These are phyloP conservation scores for Diadophis punctatus DNA, from an alignment of 2,113 vertebrate species.

Conservation along the genomic window DNA sequence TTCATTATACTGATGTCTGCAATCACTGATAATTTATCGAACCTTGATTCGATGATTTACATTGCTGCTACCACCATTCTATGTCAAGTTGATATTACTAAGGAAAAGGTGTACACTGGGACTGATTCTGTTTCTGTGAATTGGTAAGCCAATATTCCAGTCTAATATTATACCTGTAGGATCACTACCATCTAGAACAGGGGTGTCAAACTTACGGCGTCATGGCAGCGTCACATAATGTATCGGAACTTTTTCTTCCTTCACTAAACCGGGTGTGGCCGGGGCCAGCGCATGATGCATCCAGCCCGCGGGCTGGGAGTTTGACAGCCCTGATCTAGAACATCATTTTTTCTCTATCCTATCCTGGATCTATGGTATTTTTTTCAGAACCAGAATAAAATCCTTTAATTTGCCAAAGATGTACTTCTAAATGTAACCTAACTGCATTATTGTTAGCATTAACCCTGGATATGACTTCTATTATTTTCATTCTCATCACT, in stretches of 20 bases:
- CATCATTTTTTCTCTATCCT: neutral
- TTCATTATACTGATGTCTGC: neutral
- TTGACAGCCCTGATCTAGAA: neutral
- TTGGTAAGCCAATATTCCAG: neutral
- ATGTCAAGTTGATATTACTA: neutral
- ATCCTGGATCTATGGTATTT: neutral
- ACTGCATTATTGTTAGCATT: neutral
- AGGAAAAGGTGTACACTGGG: neutral
- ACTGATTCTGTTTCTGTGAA: conserved; percentile 1
- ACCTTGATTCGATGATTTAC: neutral
- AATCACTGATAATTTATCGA: neutral
- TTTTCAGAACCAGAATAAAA: neutral
- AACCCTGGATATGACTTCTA: neutral
- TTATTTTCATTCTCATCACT: neutral
- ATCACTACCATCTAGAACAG: neutral
- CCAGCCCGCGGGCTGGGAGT: too few relatives aligned
- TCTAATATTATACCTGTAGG: neutral
- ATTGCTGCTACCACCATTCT: neutral
- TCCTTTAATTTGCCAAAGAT: neutral
- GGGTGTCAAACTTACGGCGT: too few relatives aligned
- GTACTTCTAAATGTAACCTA: neutral
- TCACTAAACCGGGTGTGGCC: too few relatives aligned
- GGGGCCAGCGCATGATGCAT: too few relatives aligned
- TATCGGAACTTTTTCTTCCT: too few relatives aligned
- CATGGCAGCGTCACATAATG: too few relatives aligned